Base-by-base conservation (phyloP, 2,797 vertebrate species). In the Eulemur mongoz region DNA sequence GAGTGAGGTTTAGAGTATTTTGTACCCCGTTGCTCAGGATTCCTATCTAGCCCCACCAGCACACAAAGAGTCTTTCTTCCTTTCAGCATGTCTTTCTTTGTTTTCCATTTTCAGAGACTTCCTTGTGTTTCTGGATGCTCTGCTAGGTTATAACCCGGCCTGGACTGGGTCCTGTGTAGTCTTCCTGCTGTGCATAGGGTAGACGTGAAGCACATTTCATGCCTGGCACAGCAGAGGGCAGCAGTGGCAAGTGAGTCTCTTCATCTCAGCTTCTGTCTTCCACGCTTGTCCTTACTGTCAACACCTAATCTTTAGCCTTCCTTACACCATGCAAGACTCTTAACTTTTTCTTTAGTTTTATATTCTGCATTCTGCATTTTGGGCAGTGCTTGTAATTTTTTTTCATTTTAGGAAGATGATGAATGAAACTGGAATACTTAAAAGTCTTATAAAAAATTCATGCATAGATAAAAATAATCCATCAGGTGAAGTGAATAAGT, bases 161-260 rank as follows among this genome's bases (percentile, higher is more conserved):
- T 40, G 61, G 43, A 18, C 63, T 70, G 75, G 23, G 61, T 40
- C 70, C 35, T 30, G 30, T 57, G 32, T 45, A 15, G 18, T 7
- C 5, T 69, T 67, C 1, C 2, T 83, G 30, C 57, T 88, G 30
- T 75, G 50, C 3, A 0, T 4, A 0, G 2, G 8, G 40, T 67
- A n/a, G 27, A 11, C 61, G n/a, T n/a, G 73, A 86, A 20, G 30
- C 18, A 9, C 6, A 48, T 5, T 43, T 86, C 69, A 13, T 11
- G 70, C 13, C 8, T 59, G 52, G 80, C 35, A n/a, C 97, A 96
- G 97, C 95, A 97, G 97, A 96, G 96, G 97, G 97, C 97, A 98
- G 97, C 96, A 95, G 73, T 27, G 43, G 52, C 93, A 76, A 93
- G 79, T 83, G 82, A 35, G 70, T 40, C 35, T 72, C 32, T 78